Evolutionary conservation across 1,140 invertebrate genomes (phyloP).

Genomic region (Panagrolaimus sp.): DNA sequence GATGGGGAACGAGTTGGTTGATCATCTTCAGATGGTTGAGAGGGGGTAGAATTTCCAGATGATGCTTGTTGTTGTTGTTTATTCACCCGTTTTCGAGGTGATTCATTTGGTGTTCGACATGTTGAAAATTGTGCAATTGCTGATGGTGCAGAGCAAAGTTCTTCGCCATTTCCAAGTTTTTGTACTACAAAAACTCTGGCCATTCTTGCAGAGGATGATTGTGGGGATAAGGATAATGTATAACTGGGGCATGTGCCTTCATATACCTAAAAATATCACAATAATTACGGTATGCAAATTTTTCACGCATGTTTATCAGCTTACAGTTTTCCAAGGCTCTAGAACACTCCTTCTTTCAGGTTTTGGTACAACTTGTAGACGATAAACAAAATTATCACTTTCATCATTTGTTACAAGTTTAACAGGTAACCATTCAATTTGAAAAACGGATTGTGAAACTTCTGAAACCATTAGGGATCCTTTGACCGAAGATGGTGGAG

Average conservation of each 20-base stretch:
- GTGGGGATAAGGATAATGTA: slow-evolving; percentile 36
- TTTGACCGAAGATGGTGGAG: slow-evolving; percentile 25
- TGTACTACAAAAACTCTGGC: slow-evolving; percentile 51
- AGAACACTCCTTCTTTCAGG: slow-evolving; percentile 35
- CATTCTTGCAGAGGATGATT: slow-evolving; percentile 36
- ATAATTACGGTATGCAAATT: not conserved
- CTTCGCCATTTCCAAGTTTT: slow-evolving; percentile 30
- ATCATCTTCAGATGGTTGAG: not conserved
- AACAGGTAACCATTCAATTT: slow-evolving; percentile 49
- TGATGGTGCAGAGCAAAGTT: slow-evolving; percentile 42
- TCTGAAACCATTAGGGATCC: slow-evolving; percentile 45
- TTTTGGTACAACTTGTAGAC: slow-evolving; percentile 42
- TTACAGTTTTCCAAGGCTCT: slow-evolving; percentile 44
- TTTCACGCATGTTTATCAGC: too few relatives aligned
- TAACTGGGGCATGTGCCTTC: slow-evolving; percentile 43
- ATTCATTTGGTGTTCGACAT: slow-evolving; percentile 27
- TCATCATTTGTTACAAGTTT: slow-evolving; percentile 8
- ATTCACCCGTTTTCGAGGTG: slow-evolving; percentile 37
- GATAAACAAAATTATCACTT: slow-evolving; percentile 31
- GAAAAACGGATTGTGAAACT: slow-evolving; percentile 35
- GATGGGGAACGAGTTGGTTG: slow-evolving; percentile 10
- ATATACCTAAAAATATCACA: slow-evolving; percentile 26
- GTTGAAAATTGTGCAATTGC: slow-evolving; percentile 46
- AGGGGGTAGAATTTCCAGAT: slow-evolving; percentile 10
- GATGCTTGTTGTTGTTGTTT: not conserved